Conservation (phyloP, 2,888 invertebrate species). For the Latrodectus elegans region DNA sequence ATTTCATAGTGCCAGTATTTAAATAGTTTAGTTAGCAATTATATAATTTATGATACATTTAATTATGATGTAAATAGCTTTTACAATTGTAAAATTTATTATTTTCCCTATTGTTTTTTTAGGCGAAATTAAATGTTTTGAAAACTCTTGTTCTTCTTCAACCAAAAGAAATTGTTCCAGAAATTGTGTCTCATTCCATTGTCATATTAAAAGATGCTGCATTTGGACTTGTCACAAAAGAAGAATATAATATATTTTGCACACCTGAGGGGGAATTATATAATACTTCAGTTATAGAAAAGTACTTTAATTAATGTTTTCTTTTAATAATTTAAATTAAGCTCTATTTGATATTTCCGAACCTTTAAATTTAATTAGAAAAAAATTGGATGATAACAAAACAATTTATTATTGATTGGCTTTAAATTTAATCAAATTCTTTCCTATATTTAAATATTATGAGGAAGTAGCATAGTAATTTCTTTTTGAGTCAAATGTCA, state of each 20-base stretch:
- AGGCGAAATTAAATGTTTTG: conserved; percentile 83
- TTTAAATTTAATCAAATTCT: too few species aligned
- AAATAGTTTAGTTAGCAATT: too few species aligned
- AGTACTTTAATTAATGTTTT: conserved; percentile 71
- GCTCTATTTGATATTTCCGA: not conserved
- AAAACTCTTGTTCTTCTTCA: conserved; percentile 81
- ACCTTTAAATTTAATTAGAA: not conserved
- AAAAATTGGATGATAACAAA: too few species aligned
- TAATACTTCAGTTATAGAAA: conserved; percentile 88
- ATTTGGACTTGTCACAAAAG: conserved; percentile 83
- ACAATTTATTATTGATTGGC: too few species aligned
- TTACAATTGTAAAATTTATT: too few species aligned
- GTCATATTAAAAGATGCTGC: conserved; percentile 77
- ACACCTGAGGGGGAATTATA: conserved; percentile 93
- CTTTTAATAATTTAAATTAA: not conserved
- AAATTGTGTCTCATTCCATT: conserved; percentile 80
- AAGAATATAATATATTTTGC: conserved; percentile 86
- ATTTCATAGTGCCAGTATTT: too few species aligned
- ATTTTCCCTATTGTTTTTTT: not conserved
- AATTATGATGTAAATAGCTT: too few species aligned
- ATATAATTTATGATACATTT: too few species aligned
- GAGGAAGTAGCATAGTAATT: too few species aligned
- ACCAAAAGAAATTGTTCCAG: conserved; percentile 81
- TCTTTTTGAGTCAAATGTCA: too few species aligned
- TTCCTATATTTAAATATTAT: too few species aligned